Evolutionary conservation across 1,140 invertebrate species (phyloP).

Genomic region (Listronotus oregonensis): DNA sequence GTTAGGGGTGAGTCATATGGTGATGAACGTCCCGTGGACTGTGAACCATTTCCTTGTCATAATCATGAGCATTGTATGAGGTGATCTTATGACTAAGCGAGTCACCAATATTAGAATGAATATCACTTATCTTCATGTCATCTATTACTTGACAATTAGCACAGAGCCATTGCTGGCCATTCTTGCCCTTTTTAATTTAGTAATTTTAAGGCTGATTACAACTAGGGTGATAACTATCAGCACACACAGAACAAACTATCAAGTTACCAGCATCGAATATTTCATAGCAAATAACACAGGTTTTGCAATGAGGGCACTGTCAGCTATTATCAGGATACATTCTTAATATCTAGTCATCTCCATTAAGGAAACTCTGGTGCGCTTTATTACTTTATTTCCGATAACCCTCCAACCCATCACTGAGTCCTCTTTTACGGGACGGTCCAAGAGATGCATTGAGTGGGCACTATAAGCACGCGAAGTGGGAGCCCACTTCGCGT

Average conservation of each 20-base stretch:
- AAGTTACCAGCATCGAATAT: slow-evolving; percentile 71
- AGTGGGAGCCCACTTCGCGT: too few relatives aligned
- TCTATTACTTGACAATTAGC: slow-evolving; percentile 60
- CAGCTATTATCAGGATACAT: slow-evolving; percentile 69
- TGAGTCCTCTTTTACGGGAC: too few relatives aligned
- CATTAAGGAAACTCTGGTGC: slow-evolving; percentile 69
- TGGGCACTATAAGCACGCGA: too few relatives aligned
- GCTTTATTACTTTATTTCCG: slow-evolving; percentile 53
- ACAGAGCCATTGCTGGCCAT: slow-evolving; percentile 64
- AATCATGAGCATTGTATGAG: slow-evolving; percentile 21
- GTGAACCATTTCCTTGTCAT: slow-evolving; percentile 36
- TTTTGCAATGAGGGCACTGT: slow-evolving; percentile 76
- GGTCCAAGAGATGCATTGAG: too few relatives aligned
- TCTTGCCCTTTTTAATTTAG: slow-evolving; percentile 60
- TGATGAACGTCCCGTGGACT: slow-evolving; percentile 37
- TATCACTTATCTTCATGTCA: slow-evolving; percentile 50
- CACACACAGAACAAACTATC: slow-evolving; percentile 79
- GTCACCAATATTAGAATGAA: slow-evolving; percentile 47
- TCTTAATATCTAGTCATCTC: slow-evolving; percentile 66
- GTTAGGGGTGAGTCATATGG: slow-evolving; percentile 36
- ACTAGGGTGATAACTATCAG: slow-evolving; percentile 78
- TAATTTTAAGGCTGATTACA: slow-evolving; percentile 73
- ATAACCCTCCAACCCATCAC: too few relatives aligned
- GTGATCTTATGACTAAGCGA: slow-evolving; percentile 32
- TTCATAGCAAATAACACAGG: slow-evolving; percentile 71